Base-by-base conservation (phyloP, 2,113 vertebrate species). In the Setophaga kirtlandii region DNA sequence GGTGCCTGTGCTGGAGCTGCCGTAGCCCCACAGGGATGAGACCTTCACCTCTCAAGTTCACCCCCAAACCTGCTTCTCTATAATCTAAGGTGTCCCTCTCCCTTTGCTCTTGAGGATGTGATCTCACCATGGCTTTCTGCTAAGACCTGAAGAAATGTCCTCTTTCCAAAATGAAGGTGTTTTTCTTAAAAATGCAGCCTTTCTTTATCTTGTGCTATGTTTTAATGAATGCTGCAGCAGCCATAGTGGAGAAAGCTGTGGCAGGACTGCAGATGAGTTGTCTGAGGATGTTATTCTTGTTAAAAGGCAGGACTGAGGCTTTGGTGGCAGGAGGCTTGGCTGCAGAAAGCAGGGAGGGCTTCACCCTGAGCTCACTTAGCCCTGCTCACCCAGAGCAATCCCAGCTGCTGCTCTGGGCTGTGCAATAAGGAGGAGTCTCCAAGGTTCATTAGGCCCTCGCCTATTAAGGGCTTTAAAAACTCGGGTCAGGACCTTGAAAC, bases 401-500 rank as follows among this genome's bases (percentile, higher is more conserved):
- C 13, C 83, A 86, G 81, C 92, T 96, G 94, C 65, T 94, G 77
- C 88, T 78, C 21, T 78, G 83, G 83, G 4, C 30, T 82, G 73
- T 31, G 73, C 68, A 71, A 5, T 76, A 78, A 92, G 90, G 15
- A 88, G 65, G 88, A 44, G 60, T 28, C 83, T 87, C 86, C 14
- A 60, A 89, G 94, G 94, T 96, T 97, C 93, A 96, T 96, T 96
- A 94, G 95, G 83, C 89, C 39, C 73, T 96, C 0, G 41, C 92
- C 83, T 96, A 84, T 94, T 94, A 94, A 92, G 76, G 73, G 76
- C 88, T 96, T 94, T 90, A 86, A 94, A 96, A 96, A 89, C 73
- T 47, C 33, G 21, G 88, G 94, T 96, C 90, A 81, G 85, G 94
- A 97, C 93, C 94, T 96, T 95, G 96, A 93, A 96, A 96, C 37